A percentile compares a stretch with the other conserved stretches of the same genome.
Conservation (phyloP, 2,888 invertebrate species). For the Standfussiana lucernea region DNA sequence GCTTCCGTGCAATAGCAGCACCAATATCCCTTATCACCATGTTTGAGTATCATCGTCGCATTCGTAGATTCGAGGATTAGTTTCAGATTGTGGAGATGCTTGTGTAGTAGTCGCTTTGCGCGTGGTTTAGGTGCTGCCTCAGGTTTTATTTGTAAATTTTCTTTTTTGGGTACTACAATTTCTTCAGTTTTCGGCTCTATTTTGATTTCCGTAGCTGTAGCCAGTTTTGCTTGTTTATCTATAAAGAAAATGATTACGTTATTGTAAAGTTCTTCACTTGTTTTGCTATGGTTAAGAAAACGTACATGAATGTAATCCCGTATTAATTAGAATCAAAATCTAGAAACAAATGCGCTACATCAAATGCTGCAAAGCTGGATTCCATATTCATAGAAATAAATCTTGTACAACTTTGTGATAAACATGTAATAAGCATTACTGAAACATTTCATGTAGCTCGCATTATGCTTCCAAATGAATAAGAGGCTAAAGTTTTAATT, state of each 20-base stretch:
- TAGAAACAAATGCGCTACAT: too few species aligned
- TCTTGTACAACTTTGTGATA: too few species aligned
- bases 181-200: constrained; percentile 1
- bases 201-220: constrained; percentile 12
- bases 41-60: constrained; percentile 43
- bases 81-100: constrained; percentile 49
- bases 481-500: neutral
- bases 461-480: neutral
- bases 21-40: constrained; percentile 72
- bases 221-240: constrained; percentile 38
- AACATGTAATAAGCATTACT: neutral
- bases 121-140: neutral
- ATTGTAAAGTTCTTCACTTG: constrained; percentile 29
- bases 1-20: constrained; percentile 75
- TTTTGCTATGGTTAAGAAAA: neutral
- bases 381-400: neutral
- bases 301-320: neutral
- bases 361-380: neutral
- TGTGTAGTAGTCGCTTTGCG: constrained; percentile 25
- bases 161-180: too few species aligned
- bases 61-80: constrained; percentile 43
- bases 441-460: neutral
- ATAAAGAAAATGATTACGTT: constrained; percentile 52
- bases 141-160: too few species aligned
- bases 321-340: neutral